Evolutionary conservation across 2,113 vertebrate genomes (phyloP).

Genomic region (Bothrops jararaca): DNA sequence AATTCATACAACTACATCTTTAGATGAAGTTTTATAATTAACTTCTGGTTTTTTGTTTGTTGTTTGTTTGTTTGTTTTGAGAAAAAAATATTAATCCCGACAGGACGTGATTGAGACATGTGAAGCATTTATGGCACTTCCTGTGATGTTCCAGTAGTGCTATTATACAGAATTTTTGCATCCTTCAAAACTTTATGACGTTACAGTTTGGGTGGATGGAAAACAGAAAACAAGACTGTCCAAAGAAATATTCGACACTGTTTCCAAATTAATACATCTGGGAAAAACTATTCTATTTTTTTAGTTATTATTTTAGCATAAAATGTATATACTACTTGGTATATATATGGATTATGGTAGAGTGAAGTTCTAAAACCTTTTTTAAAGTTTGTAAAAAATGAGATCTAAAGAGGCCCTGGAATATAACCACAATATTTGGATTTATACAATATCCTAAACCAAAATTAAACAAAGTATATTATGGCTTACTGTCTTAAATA

Average conservation of each 20-base stretch:
- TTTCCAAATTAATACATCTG: background rate
- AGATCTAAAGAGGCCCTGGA: background rate
- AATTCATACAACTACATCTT: background rate
- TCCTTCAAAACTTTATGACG: background rate
- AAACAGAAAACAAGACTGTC: too few species aligned
- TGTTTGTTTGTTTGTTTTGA: background rate
- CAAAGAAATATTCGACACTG: background rate
- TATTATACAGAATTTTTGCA: background rate
- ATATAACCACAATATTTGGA: background rate
- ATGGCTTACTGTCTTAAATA: background rate
- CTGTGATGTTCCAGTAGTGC: background rate
- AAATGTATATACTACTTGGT: background rate
- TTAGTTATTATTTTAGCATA: background rate
- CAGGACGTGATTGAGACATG: background rate
- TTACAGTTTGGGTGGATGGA: background rate
- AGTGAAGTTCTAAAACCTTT: background rate
- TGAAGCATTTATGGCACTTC: background rate
- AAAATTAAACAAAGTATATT: background rate
- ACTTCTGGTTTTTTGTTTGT: background rate
- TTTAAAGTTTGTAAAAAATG: background rate
- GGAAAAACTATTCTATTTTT: background rate
- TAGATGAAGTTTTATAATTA: background rate
- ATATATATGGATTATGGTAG: background rate
- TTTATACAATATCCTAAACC: background rate
- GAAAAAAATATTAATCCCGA: background rate